These are phyloP conservation scores for Ginglymostoma cirratum DNA, from an alignment of 2,113 vertebrate genomes.

Conservation along the genomic window DNA sequence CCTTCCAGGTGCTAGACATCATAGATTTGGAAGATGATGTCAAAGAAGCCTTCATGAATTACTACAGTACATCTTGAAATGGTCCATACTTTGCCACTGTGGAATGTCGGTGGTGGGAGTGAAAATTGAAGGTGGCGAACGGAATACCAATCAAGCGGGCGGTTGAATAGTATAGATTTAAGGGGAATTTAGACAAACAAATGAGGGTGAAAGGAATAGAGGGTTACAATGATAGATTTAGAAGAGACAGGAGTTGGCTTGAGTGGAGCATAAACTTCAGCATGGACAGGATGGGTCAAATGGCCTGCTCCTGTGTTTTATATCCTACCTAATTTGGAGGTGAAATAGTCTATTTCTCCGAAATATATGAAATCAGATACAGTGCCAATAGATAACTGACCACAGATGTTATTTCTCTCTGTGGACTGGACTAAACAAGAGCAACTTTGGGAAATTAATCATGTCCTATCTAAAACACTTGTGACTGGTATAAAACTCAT, in stretches of 20 bases:
- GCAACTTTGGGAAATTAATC: background rate
- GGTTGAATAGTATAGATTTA: background rate
- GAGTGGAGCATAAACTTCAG: background rate
- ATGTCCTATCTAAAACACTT: background rate
- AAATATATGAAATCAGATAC: background rate
- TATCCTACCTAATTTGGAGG: background rate
- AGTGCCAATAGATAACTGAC: background rate
- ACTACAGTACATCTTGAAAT: no score
- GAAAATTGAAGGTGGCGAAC: background rate
- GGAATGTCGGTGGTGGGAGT: no score
- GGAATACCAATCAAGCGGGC: background rate
- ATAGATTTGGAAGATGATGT: no score
- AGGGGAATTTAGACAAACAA: background rate
- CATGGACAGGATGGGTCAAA: background rate
- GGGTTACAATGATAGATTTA: background rate
- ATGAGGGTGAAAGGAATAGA: background rate
- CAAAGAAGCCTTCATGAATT: no score
- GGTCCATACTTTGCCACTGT: no score
- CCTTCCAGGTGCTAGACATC: no score
- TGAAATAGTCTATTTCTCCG: background rate
- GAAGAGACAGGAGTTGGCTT: background rate
- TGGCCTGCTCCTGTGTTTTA: background rate
- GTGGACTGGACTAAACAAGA: background rate
- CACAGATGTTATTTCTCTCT: no score
- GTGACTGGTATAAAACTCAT: background rate